A percentile compares a stretch with the other conserved stretches of the same genome.
phyloP scores from a whole-genome alignment of 2,888 invertebrate species.

The Ormyrus rosae region DNA sequence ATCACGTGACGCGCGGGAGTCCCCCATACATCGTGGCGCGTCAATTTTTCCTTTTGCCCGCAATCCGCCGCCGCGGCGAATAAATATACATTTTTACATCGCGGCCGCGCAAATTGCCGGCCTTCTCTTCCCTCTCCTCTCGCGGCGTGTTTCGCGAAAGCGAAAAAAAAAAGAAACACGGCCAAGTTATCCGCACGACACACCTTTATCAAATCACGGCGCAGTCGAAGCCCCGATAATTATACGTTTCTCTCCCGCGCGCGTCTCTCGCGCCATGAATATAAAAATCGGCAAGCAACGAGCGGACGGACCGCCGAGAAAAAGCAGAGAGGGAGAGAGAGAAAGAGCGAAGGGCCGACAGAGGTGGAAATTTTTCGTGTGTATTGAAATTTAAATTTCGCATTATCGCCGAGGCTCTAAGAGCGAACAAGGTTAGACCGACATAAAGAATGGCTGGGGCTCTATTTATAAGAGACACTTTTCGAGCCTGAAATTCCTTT shows the following conservation, averaged over 20 bases:
- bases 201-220: conserved; percentile 52
- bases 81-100: conserved; percentile 16
- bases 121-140: conserved; percentile 6
- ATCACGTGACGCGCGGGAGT: too few relatives aligned
- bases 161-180: background rate
- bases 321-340: background rate
- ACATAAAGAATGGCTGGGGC: too few relatives aligned
- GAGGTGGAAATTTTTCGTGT: conserved; percentile 32
- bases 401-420: conserved; percentile 34
- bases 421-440: background rate
- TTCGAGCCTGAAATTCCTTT: too few relatives aligned
- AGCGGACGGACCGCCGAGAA: background rate
- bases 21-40: background rate
- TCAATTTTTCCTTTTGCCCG: conserved; percentile 13
- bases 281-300: conserved; percentile 30
- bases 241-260: conserved; percentile 38
- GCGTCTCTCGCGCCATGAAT: conserved; percentile 12
- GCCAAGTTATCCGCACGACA: conserved; percentile 41
- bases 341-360: background rate
- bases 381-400: conserved; percentile 52
- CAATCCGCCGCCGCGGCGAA: conserved; percentile 1
- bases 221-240: conserved; percentile 37
- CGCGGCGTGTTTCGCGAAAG: conserved; percentile 7
- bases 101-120: conserved; percentile 24
- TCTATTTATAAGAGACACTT: too few relatives aligned